Base-by-base conservation (phyloP, 2,113 vertebrate genomes). In the Castor canadensis region DNA sequence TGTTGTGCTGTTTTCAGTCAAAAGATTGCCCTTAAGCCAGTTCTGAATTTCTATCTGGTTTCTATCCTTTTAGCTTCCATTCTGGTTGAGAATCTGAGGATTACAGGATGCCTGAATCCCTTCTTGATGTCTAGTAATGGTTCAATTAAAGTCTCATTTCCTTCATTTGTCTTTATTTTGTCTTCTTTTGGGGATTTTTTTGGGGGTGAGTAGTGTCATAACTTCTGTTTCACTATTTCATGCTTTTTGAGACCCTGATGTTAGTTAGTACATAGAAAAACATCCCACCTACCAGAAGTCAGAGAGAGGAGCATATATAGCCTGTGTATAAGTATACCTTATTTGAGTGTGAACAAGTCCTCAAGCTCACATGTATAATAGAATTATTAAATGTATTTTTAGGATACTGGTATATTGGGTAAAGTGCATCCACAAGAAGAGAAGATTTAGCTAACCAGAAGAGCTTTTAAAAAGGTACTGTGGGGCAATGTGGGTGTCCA, bases 171-270 rank as follows among this genome's bases (percentile, higher is more conserved):
- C 4, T 72, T 87, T 92, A 60, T 45, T 80, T 38, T 71, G 10
- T 1, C 32, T 66, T 40, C 17, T 73, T 90, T 76, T 71, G 38
- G n/a, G 40, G 40, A 16, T 85, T 67, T 79, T 28, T 66, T 76
- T 22, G 6, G 1, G 5, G 19, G 8, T 32, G 9, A 10, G 3
- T 0, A 1, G 6, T 28, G 3, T 19, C 7, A 76, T 2, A 40
- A 76, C 10, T 75, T 56, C 6, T 90, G 80, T 90, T 66, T 52
- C 5, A 54, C 2, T 9, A 32, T 45, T 92, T 89, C 26, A 49
- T 35, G 40, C 3, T 54, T 94, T 49, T 56, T 75, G 66, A 90
- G 9, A 64, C 6, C 1, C 5, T 84, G 40, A 79, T 12, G 11
- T 91, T 35, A 40, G 4, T n/a, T n/a, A n/a, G n/a, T n/a, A n/a